A percentile compares a stretch with the other conserved stretches of the same genome.
These are phyloP conservation scores for Falco berigora DNA, from an alignment of 2,797 vertebrate species.

Conservation along the genomic window DNA sequence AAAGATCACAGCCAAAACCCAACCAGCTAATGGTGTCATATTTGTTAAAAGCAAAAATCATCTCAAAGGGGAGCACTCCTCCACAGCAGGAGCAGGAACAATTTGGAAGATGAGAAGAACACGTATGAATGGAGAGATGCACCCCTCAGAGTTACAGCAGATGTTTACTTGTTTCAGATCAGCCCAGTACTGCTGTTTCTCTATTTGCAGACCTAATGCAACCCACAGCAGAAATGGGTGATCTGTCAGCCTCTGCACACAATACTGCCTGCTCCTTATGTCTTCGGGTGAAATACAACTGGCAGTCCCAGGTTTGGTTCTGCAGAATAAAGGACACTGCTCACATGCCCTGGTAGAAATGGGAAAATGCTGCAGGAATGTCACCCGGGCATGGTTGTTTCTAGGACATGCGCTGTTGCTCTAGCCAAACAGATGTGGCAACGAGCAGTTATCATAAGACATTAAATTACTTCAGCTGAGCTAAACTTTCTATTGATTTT, in stretches of 20 bases:
- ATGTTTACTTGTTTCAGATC: background rate
- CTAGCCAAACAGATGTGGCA: background rate
- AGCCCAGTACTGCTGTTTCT: background rate
- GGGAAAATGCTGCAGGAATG: background rate
- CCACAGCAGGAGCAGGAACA: background rate
- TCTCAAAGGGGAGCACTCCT: background rate
- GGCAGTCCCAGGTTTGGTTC: background rate
- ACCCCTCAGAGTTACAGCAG: background rate
- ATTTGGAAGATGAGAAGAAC: background rate
- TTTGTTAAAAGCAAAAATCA: background rate
- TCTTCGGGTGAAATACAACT: fast-evolving
- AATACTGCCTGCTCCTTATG: background rate
- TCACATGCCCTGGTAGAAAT: background rate
- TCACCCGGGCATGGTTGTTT: fast-evolving
- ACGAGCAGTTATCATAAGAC: background rate
- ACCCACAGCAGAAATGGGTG: no score
- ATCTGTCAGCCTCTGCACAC: background rate
- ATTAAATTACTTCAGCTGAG: background rate
- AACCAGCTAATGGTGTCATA: background rate
- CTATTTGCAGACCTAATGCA: background rate
- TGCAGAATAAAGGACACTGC: background rate
- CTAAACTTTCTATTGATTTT: background rate
- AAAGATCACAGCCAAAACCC: background rate
- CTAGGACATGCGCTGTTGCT: background rate
- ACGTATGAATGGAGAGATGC: fast-evolving